Percentiles rank a stretch among this genome's conserved stretches.
phyloP scores from a whole-genome alignment of 2,797 vertebrate genomes.

The Cirrhinus mrigala region DNA sequence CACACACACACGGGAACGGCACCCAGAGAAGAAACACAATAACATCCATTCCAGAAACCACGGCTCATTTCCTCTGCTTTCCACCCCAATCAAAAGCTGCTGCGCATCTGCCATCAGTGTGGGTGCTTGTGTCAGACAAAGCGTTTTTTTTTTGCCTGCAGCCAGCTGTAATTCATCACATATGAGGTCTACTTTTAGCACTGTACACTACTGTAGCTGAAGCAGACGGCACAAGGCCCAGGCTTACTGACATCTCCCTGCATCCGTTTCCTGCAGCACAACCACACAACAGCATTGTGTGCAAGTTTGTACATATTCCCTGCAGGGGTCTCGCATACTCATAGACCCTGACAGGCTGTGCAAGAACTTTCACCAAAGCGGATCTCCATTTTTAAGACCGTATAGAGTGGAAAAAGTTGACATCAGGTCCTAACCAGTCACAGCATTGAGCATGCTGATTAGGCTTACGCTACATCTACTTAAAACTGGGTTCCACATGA shows the following conservation, averaged over 20 bases:
- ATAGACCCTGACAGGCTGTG: neutral
- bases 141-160: constrained; percentile 31
- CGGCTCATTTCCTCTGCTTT: constrained; percentile 70
- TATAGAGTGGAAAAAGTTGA: no score
- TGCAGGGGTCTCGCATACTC: constrained; percentile 2
- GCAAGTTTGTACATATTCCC: constrained; percentile 33
- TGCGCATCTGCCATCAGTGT: constrained; percentile 63
- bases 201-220: constrained; percentile 46
- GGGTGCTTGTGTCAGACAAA: constrained; percentile 46
- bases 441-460: neutral
- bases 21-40: constrained; percentile 64
- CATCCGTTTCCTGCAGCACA: constrained; percentile 34
- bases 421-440: neutral
- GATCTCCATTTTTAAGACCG: neutral
- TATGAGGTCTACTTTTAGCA: constrained; percentile 53
- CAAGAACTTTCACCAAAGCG: neutral
- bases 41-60: constrained; percentile 65
- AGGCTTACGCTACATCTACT: neutral
- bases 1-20: constrained; percentile 25
- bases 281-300: constrained; percentile 29
- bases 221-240: constrained; percentile 35
- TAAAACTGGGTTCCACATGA: neutral
- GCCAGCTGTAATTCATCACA: constrained; percentile 53
- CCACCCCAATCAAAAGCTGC: constrained; percentile 64
- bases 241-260: constrained; percentile 33